These are phyloP conservation scores for Glyphotaelius pellucidus DNA, from an alignment of 2,888 invertebrate genomes.

Conservation along the genomic window DNA sequence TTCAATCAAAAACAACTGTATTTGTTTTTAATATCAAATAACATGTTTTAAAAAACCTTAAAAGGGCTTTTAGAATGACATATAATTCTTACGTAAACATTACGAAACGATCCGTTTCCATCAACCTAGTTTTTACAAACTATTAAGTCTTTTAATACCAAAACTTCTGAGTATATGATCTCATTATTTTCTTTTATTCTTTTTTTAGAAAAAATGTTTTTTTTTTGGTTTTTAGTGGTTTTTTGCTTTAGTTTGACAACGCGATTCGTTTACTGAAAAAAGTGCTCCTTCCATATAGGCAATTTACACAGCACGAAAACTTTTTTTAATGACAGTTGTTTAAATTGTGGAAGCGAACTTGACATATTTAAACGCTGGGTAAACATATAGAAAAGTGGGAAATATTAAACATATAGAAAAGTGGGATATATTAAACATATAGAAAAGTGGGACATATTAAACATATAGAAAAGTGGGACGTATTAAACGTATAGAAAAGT, in stretches of 20 bases:
- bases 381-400: too few species aligned
- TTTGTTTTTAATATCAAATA: neutral
- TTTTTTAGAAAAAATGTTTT: neutral
- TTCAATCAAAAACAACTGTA: neutral
- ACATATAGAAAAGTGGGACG: too few species aligned
- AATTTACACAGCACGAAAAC: neutral
- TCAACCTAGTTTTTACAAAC: neutral
- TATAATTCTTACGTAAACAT: neutral
- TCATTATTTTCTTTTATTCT: neutral
- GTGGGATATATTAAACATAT: too few species aligned
- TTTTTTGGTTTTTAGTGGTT: neutral
- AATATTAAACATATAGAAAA: too few species aligned
- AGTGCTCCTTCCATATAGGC: neutral
- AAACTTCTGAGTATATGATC: neutral
- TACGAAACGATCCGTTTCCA: neutral
- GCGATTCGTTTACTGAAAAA: neutral
- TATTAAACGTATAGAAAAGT: too few species aligned
- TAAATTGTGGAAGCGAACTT: neutral
- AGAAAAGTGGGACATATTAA: too few species aligned
- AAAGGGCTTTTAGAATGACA: neutral
- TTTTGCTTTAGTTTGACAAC: neutral
- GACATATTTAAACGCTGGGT: neutral
- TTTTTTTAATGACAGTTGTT: neutral
- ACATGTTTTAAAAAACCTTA: neutral
- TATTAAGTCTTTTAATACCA: neutral